Evolutionary conservation across 2,888 invertebrate species (phyloP), one percentile per base, ranked within the genome.

Genomic region (Meandrusa payeni): DNA sequence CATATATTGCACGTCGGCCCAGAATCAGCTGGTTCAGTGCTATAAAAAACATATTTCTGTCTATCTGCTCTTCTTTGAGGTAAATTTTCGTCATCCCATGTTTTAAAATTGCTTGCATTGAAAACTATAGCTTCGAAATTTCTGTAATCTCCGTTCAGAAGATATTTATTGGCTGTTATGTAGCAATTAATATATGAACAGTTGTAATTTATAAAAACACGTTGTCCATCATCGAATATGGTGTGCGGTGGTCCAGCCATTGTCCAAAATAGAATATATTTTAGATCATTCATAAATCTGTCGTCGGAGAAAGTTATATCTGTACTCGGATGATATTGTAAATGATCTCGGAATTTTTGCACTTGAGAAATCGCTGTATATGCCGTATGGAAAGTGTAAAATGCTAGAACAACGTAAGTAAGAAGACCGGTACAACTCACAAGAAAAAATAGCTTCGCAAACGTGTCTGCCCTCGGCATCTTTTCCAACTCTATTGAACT

Each of bases 41-140:
- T 71, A 23, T 69, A 66, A 43, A 85, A 82, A 2, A 88, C 54
- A 45, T 76, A 87, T 44, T 78, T 81, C 48, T 87, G 86, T 1
- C 57, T 42, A 0, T 17, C n/a, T 0, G 57, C 54, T 50, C 86
- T 72, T 2, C 41, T 43, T 6, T 48, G 32, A 0, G 82, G 82
- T 5, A 75, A 43, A 0, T 51, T 41, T 1, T 31, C 13, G 9
- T 55, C 58, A 11, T 44, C 48, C 64, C 67, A 68, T 6, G 43
- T 55, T 4, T 47, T 51, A 1, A 71, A 24, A 1, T 61, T 39
- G 5, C 57, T 66, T 0, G 69, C 59, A 46, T 76, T 69, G 19
- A 85, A 72, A 2, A 88, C 39, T 1, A 86, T 59, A 0, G 79
- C 79, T 36, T 86, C 70, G 39, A 79, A 87, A 11, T 73, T 64